Conservation (phyloP, 2,888 invertebrate species). For the Drosophila meridiana region DNA sequence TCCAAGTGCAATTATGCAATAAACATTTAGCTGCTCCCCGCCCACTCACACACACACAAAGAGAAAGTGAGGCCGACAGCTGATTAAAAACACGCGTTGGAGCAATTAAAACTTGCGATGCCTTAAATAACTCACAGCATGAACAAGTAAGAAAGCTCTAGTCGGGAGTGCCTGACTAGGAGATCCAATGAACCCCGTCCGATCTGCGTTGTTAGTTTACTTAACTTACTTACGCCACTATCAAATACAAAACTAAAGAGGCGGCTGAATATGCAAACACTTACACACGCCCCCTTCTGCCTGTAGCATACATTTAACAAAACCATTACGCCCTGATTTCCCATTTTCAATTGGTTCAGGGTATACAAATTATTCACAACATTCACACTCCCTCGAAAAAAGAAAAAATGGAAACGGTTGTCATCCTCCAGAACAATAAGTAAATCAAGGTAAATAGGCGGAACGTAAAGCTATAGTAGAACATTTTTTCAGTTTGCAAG, state of each 20-base stretch:
- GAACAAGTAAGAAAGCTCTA: too few relatives aligned
- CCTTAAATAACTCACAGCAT: conserved; percentile 47
- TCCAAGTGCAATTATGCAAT: conserved; percentile 49
- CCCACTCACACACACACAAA: not conserved
- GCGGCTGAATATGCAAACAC: too few relatives aligned
- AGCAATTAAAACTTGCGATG: conserved; percentile 53
- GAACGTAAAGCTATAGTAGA: not conserved
- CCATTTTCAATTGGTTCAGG: too few relatives aligned
- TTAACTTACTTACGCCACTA: too few relatives aligned
- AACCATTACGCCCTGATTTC: too few relatives aligned
- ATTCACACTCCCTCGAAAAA: not conserved
- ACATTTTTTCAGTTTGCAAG: not conserved
- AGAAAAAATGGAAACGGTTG: not conserved
- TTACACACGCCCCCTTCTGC: too few relatives aligned
- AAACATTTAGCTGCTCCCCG: conserved; percentile 41
- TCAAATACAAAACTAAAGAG: too few relatives aligned
- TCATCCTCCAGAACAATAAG: not conserved
- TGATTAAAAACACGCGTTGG: conserved; percentile 35
- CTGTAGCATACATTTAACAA: too few relatives aligned
- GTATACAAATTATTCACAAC: conserved; percentile 19
- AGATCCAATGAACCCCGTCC: too few relatives aligned
- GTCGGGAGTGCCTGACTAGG: too few relatives aligned
- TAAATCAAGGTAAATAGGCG: not conserved
- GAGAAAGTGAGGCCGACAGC: not conserved
- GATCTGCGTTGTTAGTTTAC: too few relatives aligned